phyloP scores from a whole-genome alignment of 2,888 invertebrate species.

The Abrostola tripartita region DNA sequence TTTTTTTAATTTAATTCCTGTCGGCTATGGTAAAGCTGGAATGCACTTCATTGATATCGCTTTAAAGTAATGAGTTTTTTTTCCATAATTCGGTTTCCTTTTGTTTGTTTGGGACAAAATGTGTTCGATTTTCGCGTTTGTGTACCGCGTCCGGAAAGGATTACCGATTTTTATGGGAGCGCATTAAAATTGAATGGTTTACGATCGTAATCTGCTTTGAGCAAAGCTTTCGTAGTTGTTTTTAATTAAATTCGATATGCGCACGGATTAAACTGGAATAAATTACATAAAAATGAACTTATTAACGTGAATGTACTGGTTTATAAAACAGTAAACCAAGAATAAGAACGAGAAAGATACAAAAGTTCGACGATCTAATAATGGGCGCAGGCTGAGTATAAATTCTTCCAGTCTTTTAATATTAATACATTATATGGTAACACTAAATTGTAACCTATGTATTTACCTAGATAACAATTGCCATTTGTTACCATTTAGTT shows the following conservation, averaged over 20 bases:
- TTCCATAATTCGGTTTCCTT: constrained; percentile 58
- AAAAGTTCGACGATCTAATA: no score
- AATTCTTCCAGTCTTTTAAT: no score
- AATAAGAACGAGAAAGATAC: no score
- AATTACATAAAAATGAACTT: no score
- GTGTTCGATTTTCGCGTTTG: constrained; percentile 32
- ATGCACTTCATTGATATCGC: constrained; percentile 86
- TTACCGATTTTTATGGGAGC: constrained; percentile 30
- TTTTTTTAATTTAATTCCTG: constrained; percentile 85
- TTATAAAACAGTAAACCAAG: no score
- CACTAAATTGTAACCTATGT: no score
- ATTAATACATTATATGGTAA: no score
- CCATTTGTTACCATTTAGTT: no score
- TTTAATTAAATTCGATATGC: neutral
- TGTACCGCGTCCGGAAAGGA: constrained; percentile 6
- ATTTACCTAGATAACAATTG: no score
- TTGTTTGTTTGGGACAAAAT: constrained; percentile 48
- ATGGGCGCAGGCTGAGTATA: no score
- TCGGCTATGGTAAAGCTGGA: constrained; percentile 84
- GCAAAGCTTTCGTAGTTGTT: neutral
- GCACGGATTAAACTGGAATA: neutral
- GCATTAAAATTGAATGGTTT: neutral
- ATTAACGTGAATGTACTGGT: no score
- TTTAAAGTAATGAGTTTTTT: constrained; percentile 79
- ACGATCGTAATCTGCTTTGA: neutral